Evolutionary conservation across 35 echinoderm and acorn worm species (phyloP), one percentile per base, ranked within the genome.

Genomic region (Lytechinus variegatus): DNA sequence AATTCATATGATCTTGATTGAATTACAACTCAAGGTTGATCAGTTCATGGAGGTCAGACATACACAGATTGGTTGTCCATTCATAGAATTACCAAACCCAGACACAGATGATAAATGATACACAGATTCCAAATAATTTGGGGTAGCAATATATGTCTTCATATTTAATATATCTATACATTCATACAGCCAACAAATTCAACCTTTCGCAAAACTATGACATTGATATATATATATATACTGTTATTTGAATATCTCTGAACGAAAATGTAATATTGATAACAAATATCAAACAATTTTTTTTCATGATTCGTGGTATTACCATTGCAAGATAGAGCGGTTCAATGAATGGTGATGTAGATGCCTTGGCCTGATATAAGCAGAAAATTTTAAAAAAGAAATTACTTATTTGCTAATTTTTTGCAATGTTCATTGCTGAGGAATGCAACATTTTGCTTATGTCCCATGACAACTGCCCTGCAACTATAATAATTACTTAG

Each of bases 81-180:
- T 44, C 33, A 44, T 44, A 44, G 33, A 44, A 44, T 44, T 44
- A 44, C 33, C 33, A 44, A 44, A 44, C 6, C 57, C 10, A 79
- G 6, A 79, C 19, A n/a, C n/a, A 79, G 8, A 24, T 79, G 0
- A 79, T 19, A 79, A 79, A 79, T 24, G 14, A 16, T 79, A 24
- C n/a, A 79, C 66, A 79, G 66, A n/a, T 79, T 24, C 66, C 16
- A 79, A n/a, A 79, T 79, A 24, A 79, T 79, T 79, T 79, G 66
- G 66, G 66, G 66, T 79, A 79, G 21, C n/a, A 79, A 79, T 79
- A 79, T 79, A 79, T 9, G 66, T 24, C 66, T 79, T 5, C 66
- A 79, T 79, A 79, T 79, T 79, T 79, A 79, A 79, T 79, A 79
- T 79, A 79, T 79, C 66, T 79, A 79, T n/a, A 79, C 19, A 79